Evolutionary conservation across 2,797 vertebrate species (phyloP), one percentile per base, ranked within the genome.

Genomic region (Stomatorhinus walkeri): DNA sequence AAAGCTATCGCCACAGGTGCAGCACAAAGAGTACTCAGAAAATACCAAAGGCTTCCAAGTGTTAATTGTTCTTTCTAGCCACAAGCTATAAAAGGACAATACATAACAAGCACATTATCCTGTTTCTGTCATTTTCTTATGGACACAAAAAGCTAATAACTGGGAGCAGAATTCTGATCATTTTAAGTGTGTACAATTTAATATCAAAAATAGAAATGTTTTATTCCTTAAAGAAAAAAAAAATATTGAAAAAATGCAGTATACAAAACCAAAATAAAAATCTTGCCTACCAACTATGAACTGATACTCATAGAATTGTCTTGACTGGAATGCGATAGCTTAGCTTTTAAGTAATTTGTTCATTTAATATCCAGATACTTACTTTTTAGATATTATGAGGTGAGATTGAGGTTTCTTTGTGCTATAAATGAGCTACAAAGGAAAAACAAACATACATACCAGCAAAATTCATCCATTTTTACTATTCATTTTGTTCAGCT

Each of bases 1-100:
- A 95, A 95, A 93, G 94, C 95, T 95, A 95, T 96, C 96, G 94
- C 96, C 95, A 94, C 96, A 97, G 96, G 96, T 97, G 96, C 95
- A 95, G 94, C 93, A 96, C 96, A 95, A 96, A 96, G 96, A 92
- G 91, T 89, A 90, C 91, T 92, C 89, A 90, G 89, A 91, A 93
- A 93, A 94, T 93, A 92, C 94, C 93, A 93, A 95, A 93, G 94
- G 94, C 93, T 92, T 93, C 36, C 76, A 46, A 91, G 91, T 88
- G 90, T 93, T 94, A 61, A 93, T 95, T 95, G 94, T 93, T 94
- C 95, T 93, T 93, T 91, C 95, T 95, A 94, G 94, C 91, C 92
- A 93, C 92, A 95, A 94, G 93, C 93, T 92, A 93, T 90, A 93
- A 93, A 93, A 95, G 93, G 93, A 91, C 94, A 94, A 93, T 94